Conservation (phyloP, 2,113 vertebrate species). For the Columbina picui region DNA sequence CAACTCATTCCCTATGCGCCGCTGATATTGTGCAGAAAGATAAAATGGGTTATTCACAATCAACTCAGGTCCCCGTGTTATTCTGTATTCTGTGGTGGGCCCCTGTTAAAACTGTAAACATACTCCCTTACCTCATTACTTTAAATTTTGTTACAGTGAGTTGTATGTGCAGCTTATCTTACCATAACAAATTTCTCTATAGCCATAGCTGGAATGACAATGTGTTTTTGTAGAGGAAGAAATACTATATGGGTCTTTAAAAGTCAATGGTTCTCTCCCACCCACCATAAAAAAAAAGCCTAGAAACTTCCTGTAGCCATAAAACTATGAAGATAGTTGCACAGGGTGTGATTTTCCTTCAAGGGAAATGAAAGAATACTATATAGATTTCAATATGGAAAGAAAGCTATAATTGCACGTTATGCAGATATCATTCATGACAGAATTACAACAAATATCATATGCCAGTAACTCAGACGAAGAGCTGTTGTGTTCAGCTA, state of each 20-base stretch:
- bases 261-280: slow-evolving; percentile 25
- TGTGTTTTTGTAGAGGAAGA: slow-evolving; percentile 24
- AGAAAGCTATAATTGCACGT: slow-evolving; percentile 26
- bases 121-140: slow-evolving; percentile 45
- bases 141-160: slow-evolving; percentile 33
- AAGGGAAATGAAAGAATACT: slow-evolving; percentile 16
- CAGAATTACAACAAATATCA: slow-evolving; percentile 61
- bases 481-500: slow-evolving; percentile 5
- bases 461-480: slow-evolving; percentile 8
- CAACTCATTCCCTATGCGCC: neutral
- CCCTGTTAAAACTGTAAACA: slow-evolving; percentile 5
- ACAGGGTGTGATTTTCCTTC: slow-evolving; percentile 15
- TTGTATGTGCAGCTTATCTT: slow-evolving; percentile 27
- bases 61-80: neutral
- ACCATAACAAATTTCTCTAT: slow-evolving; percentile 45
- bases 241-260: slow-evolving; percentile 39
- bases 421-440: slow-evolving; percentile 42
- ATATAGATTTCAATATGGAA: neutral
- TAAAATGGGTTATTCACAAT: neutral
- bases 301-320: slow-evolving; percentile 16
- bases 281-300: neutral
- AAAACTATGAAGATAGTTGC: neutral
- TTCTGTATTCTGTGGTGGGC: slow-evolving; percentile 5
- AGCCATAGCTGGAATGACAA: slow-evolving; percentile 50
- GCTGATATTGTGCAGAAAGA: neutral